phyloP scores from a whole-genome alignment of 2,113 vertebrate genomes.

The Galemys pyrenaicus region DNA sequence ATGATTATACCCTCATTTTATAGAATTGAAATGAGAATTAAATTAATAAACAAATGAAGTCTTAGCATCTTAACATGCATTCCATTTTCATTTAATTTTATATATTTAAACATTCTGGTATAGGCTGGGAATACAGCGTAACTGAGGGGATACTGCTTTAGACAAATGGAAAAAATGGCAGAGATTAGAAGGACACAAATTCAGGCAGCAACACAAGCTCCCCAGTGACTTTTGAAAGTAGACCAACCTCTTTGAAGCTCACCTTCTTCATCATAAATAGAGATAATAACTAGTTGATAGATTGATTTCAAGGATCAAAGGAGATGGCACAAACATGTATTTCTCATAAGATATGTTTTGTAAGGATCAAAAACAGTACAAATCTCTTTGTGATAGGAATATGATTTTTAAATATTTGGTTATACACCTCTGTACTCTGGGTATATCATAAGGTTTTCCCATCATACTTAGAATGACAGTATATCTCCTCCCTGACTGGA shows the following conservation, averaged over 20 bases:
- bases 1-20: not conserved
- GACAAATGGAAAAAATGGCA: not conserved
- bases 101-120: not conserved
- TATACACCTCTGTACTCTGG: not conserved
- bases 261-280: not conserved
- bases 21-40: not conserved
- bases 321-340: not conserved
- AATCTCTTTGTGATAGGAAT: not conserved
- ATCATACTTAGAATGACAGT: not conserved
- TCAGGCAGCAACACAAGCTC: accelerated
- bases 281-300: not conserved
- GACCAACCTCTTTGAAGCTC: not conserved
- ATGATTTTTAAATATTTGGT: not conserved
- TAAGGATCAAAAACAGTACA: not conserved
- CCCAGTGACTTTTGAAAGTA: not conserved
- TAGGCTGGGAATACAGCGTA: not conserved
- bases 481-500: not conserved
- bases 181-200: not conserved
- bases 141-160: not conserved
- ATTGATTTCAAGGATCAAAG: not conserved
- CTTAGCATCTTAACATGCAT: not conserved
- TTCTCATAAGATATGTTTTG: not conserved
- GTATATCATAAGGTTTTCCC: not conserved
- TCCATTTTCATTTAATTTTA: not conserved
- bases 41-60: not conserved